Evolutionary conservation across 2,888 invertebrate species (phyloP), one percentile per base, ranked within the genome.

Genomic region (Lycaena phlaeas): DNA sequence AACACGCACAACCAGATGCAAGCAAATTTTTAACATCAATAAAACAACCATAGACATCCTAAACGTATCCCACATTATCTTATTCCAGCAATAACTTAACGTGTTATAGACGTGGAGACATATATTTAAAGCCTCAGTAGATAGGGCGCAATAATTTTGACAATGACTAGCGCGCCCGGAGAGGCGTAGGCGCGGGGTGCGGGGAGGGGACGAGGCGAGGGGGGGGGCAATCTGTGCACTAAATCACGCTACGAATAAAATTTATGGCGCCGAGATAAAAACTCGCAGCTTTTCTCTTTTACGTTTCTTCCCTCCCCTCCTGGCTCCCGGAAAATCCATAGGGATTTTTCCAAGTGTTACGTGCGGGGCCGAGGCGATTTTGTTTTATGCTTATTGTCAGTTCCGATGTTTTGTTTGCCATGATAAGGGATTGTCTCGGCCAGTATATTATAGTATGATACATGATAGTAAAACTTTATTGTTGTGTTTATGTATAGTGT

Each of bases 261-360:
- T 85, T 85, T 85, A 85, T 85, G 85, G 85, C 78, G 81, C 81
- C 84, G 84, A 86, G 85, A 86, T 86, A 86, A 86, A 86, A 86
- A 86, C 85, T 85, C 85, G 85, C 84, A 86, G 85, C 85, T 86
- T 85, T 86, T 85, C 85, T 86, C 85, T 85, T 85, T 85, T 85
- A 84, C 82, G 82, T 82, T 81, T 79, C 76, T 81, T 78, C 73
- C 70, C 74, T 69, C 64, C 59, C 52, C 52, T 52, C 66, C 64
- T n/a, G 70, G 40, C 52, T 42, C 74, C 68, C 70, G 67, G 82
- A 81, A 84, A 82, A 82, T 81, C 82, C 82, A 78, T 81, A 82
- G 79, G 84, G 82, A 81, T 81, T 84, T 82, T 82, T 82, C 81
- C 82, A 79, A 82, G 82, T 79, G 82, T 75, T 78, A 74, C 75